Evolutionary conservation across 2,888 invertebrate species (phyloP).

Genomic region (Clivina fossor): DNA sequence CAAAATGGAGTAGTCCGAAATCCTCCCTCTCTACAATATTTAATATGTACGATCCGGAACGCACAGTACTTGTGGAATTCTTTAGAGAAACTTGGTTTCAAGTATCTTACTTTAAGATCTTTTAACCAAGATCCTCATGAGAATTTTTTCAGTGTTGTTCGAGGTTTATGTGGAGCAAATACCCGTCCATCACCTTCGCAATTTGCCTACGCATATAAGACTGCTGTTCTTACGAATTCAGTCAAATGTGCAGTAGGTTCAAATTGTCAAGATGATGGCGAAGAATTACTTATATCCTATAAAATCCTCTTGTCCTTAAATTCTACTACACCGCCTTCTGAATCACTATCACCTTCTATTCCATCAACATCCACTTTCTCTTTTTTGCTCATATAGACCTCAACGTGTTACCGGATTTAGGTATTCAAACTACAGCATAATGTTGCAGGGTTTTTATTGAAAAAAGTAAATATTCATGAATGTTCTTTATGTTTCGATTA

Average conservation of each 20-base stretch:
- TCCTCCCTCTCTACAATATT: too few species aligned
- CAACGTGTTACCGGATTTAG: too few species aligned
- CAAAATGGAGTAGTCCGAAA: too few species aligned
- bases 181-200: slow-evolving; percentile 2
- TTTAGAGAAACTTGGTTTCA: slow-evolving; percentile 6
- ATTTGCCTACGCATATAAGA: slow-evolving; percentile 1
- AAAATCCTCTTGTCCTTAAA: slow-evolving; percentile 5
- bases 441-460: too few species aligned
- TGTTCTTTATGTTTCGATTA: too few species aligned
- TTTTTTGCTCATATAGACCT: too few species aligned
- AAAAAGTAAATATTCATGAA: too few species aligned
- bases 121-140: slow-evolving; percentile 9
- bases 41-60: too few species aligned
- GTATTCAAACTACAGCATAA: too few species aligned
- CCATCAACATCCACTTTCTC: neutral
- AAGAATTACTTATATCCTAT: slow-evolving; percentile 4
- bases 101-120: slow-evolving; percentile 5
- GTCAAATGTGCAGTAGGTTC: neutral
- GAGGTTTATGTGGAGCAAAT: neutral
- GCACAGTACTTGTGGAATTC: slow-evolving; percentile 13
- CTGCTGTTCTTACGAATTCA: neutral
- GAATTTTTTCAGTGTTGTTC: neutral
- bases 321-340: neutral
- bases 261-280: slow-evolving; percentile 9
- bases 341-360: neutral